phyloP scores from a whole-genome alignment of 1,140 invertebrate genomes.

The Galleria mellonella region DNA sequence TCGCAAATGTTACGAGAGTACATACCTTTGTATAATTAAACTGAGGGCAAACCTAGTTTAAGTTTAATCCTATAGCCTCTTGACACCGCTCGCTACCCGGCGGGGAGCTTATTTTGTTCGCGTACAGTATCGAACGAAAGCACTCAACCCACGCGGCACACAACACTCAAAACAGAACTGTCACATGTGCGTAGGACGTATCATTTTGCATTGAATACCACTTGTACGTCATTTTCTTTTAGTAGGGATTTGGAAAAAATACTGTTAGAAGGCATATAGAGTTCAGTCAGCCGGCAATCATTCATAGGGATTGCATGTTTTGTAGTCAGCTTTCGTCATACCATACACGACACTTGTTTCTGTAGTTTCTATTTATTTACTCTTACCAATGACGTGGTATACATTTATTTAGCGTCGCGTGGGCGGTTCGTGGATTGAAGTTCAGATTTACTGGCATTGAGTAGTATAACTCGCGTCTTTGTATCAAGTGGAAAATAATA shows the following conservation, averaged over 20 bases:
- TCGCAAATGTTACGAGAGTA: conserved; percentile 40
- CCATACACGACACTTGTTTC: conserved; percentile 36
- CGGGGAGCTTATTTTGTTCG: conserved; percentile 70
- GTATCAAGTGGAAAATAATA: no score
- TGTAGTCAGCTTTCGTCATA: conserved; percentile 39
- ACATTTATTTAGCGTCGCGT: conserved; percentile 17
- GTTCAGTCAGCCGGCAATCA: conserved; percentile 47
- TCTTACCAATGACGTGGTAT: conserved; percentile 24
- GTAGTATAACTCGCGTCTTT: no score
- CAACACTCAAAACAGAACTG: conserved; percentile 51
- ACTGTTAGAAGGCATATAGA: conserved; percentile 37
- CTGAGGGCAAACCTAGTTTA: conserved; percentile 68
- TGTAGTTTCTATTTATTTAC: conserved; percentile 45
- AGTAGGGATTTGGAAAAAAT: conserved; percentile 41
- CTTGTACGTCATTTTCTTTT: conserved; percentile 34
- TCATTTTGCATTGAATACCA: conserved; percentile 36
- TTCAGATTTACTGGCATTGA: no score
- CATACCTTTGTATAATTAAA: conserved; percentile 73
- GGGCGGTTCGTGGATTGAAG: conserved; percentile 6
- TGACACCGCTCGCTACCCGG: conserved; percentile 60
- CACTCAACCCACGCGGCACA: conserved; percentile 42
- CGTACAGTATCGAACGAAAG: conserved; percentile 70
- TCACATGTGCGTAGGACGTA: conserved; percentile 32
- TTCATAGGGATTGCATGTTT: conserved; percentile 52
- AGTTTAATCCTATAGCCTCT: conserved; percentile 73